A percentile compares a stretch with the other conserved stretches of the same genome.
phyloP scores from a whole-genome alignment of 1,140 invertebrate genomes.

The Rhagoletis pomonella region DNA sequence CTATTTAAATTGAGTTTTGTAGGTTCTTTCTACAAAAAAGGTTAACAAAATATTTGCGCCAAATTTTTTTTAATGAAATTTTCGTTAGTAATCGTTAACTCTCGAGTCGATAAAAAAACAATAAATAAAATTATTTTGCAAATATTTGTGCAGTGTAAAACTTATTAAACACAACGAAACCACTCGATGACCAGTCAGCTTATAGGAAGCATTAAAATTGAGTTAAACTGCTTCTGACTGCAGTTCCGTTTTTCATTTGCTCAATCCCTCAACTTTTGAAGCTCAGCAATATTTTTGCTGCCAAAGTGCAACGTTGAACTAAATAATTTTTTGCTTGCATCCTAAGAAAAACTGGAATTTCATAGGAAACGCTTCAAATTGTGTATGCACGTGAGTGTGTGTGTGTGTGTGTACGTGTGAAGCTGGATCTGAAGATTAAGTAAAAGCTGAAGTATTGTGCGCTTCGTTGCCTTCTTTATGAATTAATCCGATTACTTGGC shows the following conservation, averaged over 20 bases:
- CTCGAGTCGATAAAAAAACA: not conserved
- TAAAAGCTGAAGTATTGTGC: not conserved
- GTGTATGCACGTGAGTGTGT: not conserved
- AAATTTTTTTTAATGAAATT: too few relatives aligned
- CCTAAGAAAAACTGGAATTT: not conserved
- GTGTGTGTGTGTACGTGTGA: not conserved
- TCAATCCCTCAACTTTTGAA: not conserved
- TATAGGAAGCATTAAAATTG: not conserved
- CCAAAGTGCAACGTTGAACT: not conserved
- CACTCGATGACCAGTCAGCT: not conserved
- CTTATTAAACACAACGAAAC: not conserved
- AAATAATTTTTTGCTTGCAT: not conserved
- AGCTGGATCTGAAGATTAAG: not conserved
- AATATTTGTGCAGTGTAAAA: not conserved
- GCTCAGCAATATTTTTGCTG: not conserved
- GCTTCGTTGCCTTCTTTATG: not conserved
- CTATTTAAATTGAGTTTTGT: too few relatives aligned
- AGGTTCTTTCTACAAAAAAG: too few relatives aligned
- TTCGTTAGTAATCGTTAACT: too few relatives aligned
- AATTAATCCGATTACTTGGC: constrained; percentile 40
- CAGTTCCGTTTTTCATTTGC: not conserved
- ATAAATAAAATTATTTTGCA: not conserved
- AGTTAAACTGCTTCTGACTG: not conserved
- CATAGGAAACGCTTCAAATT: not conserved
- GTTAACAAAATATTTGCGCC: too few relatives aligned